These are phyloP conservation scores for Atrichornis clamosus DNA, from an alignment of 2,113 vertebrate species.

Conservation along the genomic window DNA sequence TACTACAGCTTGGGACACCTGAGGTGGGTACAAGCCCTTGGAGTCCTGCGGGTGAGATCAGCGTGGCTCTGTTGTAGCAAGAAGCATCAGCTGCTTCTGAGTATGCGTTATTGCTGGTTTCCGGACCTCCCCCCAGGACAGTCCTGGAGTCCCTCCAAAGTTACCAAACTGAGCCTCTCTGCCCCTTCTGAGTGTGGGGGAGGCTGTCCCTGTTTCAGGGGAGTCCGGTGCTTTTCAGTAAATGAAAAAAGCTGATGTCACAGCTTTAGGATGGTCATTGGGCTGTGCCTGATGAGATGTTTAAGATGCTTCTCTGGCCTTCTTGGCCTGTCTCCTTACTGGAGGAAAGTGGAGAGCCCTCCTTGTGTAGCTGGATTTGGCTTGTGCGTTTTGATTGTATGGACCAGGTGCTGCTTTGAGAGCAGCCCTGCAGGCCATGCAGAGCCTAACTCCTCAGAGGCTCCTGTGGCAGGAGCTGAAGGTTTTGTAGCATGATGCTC, in stretches of 20 bases:
- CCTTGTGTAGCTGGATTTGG: neutral
- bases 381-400: neutral
- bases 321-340: neutral
- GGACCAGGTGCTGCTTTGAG: neutral
- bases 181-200: neutral
- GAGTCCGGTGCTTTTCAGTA: neutral
- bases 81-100: neutral
- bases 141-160: fast-evolving
- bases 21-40: conserved; percentile 71
- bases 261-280: neutral
- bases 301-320: neutral
- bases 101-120: fast-evolving
- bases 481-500: neutral
- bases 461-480: neutral
- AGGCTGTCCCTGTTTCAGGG: neutral
- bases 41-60: no score
- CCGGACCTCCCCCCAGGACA: neutral
- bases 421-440: neutral
- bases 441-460: neutral
- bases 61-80: fast-evolving
- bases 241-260: neutral
- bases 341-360: neutral
- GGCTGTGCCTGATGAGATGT: neutral
- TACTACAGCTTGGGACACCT: conserved; percentile 92
- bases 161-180: neutral